Evolutionary conservation across 53 echinoderm and acorn worm species (phyloP).

Genomic region (Holothuria scabra): DNA sequence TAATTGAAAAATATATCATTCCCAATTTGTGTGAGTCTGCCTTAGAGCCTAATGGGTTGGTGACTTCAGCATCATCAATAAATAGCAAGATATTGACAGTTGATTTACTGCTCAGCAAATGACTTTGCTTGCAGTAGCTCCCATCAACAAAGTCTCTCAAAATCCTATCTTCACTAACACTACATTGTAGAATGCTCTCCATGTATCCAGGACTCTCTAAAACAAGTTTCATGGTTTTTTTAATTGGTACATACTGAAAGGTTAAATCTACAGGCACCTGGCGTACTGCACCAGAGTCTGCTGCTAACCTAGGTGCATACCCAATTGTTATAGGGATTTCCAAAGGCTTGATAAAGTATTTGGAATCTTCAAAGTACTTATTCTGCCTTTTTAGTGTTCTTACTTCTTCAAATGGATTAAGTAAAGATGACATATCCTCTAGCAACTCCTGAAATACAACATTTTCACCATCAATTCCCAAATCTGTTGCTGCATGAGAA

Average conservation of each 20-base stretch:
- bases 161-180: constrained; percentile 20
- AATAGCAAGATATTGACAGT: constrained; percentile 22
- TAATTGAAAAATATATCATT: constrained; percentile 33
- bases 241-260: constrained; percentile 52
- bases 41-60: constrained; percentile 51
- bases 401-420: constrained; percentile 27
- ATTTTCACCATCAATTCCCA: constrained; percentile 16
- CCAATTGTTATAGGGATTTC: constrained; percentile 19
- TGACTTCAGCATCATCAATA: constrained; percentile 60
- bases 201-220: constrained; percentile 45
- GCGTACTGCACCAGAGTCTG: constrained; percentile 1
- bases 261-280: background rate
- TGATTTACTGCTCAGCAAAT: background rate
- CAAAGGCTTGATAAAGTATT: constrained; percentile 23
- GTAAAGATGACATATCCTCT: background rate
- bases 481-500: background rate
- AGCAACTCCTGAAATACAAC: constrained; percentile 6
- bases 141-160: constrained; percentile 44
- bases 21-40: constrained; percentile 52
- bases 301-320: constrained; percentile 1
- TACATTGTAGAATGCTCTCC: constrained; percentile 26
- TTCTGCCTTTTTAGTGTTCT: background rate
- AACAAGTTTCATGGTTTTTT: constrained; percentile 42
- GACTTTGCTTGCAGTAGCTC: background rate
- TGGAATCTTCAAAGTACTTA: background rate